A percentile compares a stretch with the other conserved stretches of the same genome.
Conservation (phyloP, 2,113 vertebrate genomes). For the Leptosomus discolor region DNA sequence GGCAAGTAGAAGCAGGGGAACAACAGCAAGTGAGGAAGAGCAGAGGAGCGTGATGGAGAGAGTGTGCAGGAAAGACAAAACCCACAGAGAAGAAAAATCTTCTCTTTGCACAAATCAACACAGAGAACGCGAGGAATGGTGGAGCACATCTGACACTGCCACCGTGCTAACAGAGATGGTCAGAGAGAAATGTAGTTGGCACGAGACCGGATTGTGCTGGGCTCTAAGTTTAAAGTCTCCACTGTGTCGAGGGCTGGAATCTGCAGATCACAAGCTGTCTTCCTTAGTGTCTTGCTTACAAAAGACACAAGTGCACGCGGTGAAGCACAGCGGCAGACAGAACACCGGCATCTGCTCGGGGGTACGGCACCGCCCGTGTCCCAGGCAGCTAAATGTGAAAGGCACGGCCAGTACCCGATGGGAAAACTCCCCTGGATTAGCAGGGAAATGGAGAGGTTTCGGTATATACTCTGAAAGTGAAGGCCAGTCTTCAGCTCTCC, state of each 20-base stretch:
- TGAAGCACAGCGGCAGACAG: neutral
- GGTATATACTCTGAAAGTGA: neutral
- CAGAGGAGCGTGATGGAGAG: neutral
- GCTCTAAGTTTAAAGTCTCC: neutral
- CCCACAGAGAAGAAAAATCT: neutral
- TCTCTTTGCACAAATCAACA: neutral
- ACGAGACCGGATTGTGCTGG: accelerated
- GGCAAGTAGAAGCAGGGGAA: neutral
- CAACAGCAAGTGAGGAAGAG: neutral
- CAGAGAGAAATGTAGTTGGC: neutral
- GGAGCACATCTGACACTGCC: neutral
- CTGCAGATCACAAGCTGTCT: neutral
- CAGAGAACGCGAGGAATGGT: neutral
- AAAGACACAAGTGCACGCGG: accelerated
- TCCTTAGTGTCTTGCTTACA: neutral
- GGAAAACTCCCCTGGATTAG: neutral
- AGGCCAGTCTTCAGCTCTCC: neutral
- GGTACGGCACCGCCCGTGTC: neutral
- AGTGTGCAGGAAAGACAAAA: neutral
- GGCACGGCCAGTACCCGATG: neutral
- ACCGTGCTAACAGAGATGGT: accelerated
- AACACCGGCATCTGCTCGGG: neutral
- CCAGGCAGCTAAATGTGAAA: neutral
- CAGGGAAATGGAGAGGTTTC: neutral
- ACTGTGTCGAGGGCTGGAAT: neutral